Percentiles rank a stretch among this genome's conserved stretches.
Evolutionary conservation across 2,113 vertebrate species (phyloP).

Genomic region (Hyperopisus bebe): DNA sequence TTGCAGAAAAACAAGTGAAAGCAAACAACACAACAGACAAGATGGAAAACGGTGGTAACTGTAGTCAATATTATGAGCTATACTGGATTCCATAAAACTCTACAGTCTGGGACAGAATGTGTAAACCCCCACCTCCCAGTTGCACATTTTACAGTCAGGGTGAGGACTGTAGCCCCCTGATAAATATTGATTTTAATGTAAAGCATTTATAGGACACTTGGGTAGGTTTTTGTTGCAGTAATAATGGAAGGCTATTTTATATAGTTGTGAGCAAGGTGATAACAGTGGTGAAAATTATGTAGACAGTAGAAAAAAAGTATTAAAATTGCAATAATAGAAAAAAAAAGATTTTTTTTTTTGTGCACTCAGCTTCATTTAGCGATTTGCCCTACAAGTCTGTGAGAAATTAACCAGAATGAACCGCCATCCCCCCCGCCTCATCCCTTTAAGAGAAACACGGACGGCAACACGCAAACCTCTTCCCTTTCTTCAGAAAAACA

Average conservation of each 20-base stretch:
- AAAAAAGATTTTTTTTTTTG: neutral
- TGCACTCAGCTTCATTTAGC: neutral
- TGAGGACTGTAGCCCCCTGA: slow-evolving; percentile 9
- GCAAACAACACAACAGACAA: neutral
- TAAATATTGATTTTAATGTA: slow-evolving; percentile 27
- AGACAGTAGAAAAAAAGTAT: neutral
- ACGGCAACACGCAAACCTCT: neutral
- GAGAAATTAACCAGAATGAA: neutral
- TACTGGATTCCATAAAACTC: neutral
- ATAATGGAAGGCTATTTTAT: slow-evolving; percentile 4
- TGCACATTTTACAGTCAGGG: neutral
- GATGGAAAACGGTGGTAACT: neutral
- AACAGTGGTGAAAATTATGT: slow-evolving; percentile 9
- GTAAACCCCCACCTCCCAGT: neutral
- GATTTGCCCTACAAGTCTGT: neutral
- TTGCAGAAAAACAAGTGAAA: neutral
- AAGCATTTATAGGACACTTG: slow-evolving; percentile 20
- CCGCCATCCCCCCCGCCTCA: neutral
- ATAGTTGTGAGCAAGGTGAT: neutral
- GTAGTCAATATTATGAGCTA: neutral
- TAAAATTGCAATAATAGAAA: neutral
- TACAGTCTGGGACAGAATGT: neutral
- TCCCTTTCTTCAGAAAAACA: neutral
- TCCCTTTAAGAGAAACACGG: neutral
- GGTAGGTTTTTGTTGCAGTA: slow-evolving; percentile 19